These are phyloP conservation scores for Euplexia lucipara DNA, from an alignment of 2,888 invertebrate genomes.

Conservation along the genomic window DNA sequence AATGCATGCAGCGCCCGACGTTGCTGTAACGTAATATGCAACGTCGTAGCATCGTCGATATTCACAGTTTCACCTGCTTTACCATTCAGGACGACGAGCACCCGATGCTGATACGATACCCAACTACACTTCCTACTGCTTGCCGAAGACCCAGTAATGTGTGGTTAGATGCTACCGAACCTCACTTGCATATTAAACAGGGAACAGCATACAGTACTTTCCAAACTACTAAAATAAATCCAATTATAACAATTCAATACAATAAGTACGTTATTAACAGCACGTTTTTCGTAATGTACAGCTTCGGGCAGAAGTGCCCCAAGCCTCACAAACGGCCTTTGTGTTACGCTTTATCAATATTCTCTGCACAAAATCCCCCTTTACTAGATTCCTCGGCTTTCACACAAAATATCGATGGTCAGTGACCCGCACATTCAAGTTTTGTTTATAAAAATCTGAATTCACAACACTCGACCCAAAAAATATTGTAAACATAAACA, in stretches of 20 bases:
- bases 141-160: slow-evolving; percentile 48
- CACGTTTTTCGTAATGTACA: slow-evolving; percentile 44
- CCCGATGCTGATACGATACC: slow-evolving; percentile 65
- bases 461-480: slow-evolving; percentile 37
- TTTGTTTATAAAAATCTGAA: slow-evolving; percentile 47
- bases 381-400: slow-evolving; percentile 23
- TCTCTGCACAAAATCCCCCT: slow-evolving; percentile 45
- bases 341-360: slow-evolving; percentile 49
- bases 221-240: slow-evolving; percentile 9
- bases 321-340: slow-evolving; percentile 42
- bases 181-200: slow-evolving; percentile 46
- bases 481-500: slow-evolving; percentile 47
- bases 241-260: slow-evolving; percentile 22
- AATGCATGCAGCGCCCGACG: slow-evolving; percentile 58
- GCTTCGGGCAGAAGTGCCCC: slow-evolving; percentile 48
- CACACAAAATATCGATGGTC: slow-evolving; percentile 47
- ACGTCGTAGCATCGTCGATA: slow-evolving; percentile 62
- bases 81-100: slow-evolving; percentile 62
- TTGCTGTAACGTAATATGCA: slow-evolving; percentile 65
- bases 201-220: background rate
- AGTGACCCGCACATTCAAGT: slow-evolving; percentile 40
- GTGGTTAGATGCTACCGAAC: slow-evolving; percentile 41
- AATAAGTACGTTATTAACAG: slow-evolving; percentile 23
- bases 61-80: slow-evolving; percentile 69
- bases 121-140: slow-evolving; percentile 62